These are phyloP conservation scores for Clepsis dumicolana DNA, from an alignment of 2,888 invertebrate species.

Conservation along the genomic window DNA sequence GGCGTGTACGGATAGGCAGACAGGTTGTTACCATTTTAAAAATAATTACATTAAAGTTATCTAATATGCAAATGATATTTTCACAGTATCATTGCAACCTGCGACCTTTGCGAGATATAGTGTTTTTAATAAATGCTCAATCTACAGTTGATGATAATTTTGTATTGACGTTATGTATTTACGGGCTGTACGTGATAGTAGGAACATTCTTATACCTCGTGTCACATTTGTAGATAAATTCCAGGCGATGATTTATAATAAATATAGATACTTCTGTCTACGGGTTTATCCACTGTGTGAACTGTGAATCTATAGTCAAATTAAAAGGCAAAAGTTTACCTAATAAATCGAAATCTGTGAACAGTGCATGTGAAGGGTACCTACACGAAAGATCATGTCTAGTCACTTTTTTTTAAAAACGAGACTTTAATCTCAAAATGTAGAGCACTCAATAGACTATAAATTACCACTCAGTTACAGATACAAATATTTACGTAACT, in stretches of 20 bases:
- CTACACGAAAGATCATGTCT: too few species aligned
- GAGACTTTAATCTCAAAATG: too few species aligned
- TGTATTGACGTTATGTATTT: slow-evolving; percentile 22
- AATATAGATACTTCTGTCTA: neutral
- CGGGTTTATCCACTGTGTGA: slow-evolving; percentile 1
- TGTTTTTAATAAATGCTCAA: slow-evolving; percentile 71
- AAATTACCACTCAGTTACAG: too few species aligned
- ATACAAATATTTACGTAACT: too few species aligned
- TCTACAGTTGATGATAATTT: slow-evolving; percentile 22
- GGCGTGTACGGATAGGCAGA: slow-evolving; percentile 34
- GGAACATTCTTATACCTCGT: slow-evolving; percentile 31
- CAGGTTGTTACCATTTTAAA: slow-evolving; percentile 51
- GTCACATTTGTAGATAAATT: slow-evolving; percentile 4
- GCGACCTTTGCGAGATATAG: slow-evolving; percentile 67
- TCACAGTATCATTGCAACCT: slow-evolving; percentile 61
- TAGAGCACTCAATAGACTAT: too few species aligned
- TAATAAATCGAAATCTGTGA: too few species aligned
- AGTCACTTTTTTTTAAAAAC: too few species aligned
- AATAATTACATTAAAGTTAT: slow-evolving; percentile 69
- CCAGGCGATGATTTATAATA: neutral
- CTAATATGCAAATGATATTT: slow-evolving; percentile 62
- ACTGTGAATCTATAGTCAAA: neutral
- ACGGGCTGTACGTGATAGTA: slow-evolving; percentile 8
- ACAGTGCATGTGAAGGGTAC: too few species aligned
- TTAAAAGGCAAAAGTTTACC: too few species aligned